Evolutionary conservation across 2,113 vertebrate species (phyloP).

Genomic region (Calyptommatus sinebrachiatus): DNA sequence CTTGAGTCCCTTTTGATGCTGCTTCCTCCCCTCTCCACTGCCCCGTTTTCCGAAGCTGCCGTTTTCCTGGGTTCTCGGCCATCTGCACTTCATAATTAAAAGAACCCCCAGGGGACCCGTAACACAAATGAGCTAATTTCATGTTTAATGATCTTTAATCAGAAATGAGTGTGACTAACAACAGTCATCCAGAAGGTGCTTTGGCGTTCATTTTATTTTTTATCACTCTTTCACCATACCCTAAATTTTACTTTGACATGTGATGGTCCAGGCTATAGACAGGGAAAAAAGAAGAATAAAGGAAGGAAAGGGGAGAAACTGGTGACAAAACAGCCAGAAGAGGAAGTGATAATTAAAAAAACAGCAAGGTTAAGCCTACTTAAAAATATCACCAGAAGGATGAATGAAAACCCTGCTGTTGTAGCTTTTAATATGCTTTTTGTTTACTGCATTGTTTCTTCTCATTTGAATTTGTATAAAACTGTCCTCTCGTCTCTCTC

Average conservation of each 20-base stretch:
- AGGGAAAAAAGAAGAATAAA: no score
- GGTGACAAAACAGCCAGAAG: not conserved
- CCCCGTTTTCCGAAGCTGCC: constrained; percentile 12
- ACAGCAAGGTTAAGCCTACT: rapidly evolving
- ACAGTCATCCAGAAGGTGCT: constrained; percentile 69
- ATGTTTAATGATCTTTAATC: constrained; percentile 82
- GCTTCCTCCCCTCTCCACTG: not conserved
- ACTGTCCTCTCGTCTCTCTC: no score
- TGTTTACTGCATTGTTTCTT: not conserved
- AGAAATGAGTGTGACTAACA: constrained; percentile 69
- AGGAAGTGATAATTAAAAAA: not conserved
- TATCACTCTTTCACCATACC: constrained; percentile 1
- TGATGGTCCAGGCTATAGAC: rapidly evolving
- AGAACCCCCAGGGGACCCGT: constrained; percentile 65
- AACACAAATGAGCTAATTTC: constrained; percentile 78
- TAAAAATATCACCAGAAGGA: not conserved
- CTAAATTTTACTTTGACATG: not conserved
- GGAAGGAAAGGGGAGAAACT: not conserved
- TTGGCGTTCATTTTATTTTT: constrained; percentile 53
- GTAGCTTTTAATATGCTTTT: constrained; percentile 6
- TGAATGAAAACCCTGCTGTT: not conserved
- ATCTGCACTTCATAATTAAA: constrained; percentile 72
- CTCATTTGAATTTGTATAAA: not conserved
- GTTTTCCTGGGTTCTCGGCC: constrained; percentile 55
- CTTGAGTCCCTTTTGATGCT: not conserved